Conservation (phyloP, 2,113 vertebrate genomes). For the Vanacampus margaritifer region DNA sequence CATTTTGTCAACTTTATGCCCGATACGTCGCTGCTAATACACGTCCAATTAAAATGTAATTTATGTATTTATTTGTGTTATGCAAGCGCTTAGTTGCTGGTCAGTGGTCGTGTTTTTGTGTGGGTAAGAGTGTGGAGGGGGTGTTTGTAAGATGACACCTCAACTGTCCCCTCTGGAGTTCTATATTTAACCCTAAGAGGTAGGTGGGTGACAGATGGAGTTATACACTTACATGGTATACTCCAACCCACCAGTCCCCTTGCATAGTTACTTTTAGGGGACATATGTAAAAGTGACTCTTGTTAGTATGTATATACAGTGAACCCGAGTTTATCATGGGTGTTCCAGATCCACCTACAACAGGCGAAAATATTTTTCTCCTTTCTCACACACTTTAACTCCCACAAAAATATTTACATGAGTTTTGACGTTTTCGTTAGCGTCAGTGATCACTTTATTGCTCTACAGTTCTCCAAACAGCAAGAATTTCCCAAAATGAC, state of each 20-base stretch:
- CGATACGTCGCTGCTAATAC: not conserved
- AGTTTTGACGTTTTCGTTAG: too few species aligned
- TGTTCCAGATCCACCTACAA: not conserved
- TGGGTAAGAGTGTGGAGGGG: slow-evolving; percentile 27
- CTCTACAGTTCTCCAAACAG: too few species aligned
- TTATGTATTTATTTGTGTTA: not conserved
- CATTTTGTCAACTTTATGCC: not conserved
- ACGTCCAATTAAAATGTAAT: not conserved
- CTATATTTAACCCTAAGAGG: slow-evolving; percentile 72
- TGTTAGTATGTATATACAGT: not conserved
- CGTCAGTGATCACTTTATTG: too few species aligned
- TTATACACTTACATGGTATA: slow-evolving; percentile 72
- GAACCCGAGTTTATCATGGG: not conserved
- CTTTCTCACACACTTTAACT: too few species aligned
- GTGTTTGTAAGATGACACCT: slow-evolving; percentile 72
- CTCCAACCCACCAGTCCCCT: slow-evolving; percentile 35
- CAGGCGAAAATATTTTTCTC: not conserved
- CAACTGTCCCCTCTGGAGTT: slow-evolving; percentile 50
- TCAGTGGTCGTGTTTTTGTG: slow-evolving; percentile 47
- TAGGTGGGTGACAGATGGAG: slow-evolving; percentile 48
- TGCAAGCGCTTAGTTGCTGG: not conserved
- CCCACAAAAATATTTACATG: too few species aligned
- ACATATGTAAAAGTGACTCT: not conserved
- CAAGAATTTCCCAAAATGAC: too few species aligned
- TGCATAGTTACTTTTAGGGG: slow-evolving; percentile 17